Conservation (phyloP, 2,888 invertebrate species). For the Kryphioiulus occultus region DNA sequence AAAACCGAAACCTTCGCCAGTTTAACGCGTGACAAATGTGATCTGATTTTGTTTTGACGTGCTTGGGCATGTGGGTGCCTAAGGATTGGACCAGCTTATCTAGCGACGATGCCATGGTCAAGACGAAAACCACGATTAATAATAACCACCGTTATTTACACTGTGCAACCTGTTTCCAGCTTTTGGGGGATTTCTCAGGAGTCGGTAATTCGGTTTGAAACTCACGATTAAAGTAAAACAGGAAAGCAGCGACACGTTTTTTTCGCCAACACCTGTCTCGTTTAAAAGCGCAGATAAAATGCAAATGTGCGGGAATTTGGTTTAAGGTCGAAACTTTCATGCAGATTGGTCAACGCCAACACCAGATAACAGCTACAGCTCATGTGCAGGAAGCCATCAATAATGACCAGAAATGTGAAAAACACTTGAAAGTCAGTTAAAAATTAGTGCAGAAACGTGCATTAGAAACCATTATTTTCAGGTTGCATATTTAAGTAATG, state of each 20-base stretch:
- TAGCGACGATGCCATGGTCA: conserved; percentile 15
- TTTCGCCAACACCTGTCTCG: neutral
- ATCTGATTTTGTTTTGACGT: conserved; percentile 3
- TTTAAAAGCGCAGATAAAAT: conserved; percentile 20
- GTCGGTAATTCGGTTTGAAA: neutral
- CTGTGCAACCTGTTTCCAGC: neutral
- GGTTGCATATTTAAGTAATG: neutral
- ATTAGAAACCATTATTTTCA: neutral
- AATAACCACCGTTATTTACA: neutral
- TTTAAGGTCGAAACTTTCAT: conserved; percentile 35
- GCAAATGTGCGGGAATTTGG: neutral
- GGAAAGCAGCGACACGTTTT: neutral
- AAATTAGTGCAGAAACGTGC: neutral
- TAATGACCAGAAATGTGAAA: neutral
- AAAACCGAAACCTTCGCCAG: neutral
- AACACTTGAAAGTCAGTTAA: neutral
- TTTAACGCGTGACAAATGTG: neutral
- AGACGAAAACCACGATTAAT: neutral
- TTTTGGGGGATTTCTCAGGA: neutral
- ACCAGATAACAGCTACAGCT: neutral
- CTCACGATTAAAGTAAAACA: neutral
- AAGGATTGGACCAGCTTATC: conserved; percentile 15
- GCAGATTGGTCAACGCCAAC: neutral
- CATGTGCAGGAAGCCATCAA: conserved; percentile 6
- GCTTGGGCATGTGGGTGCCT: neutral